Percentiles rank a stretch among this genome's conserved stretches.
Conservation (phyloP, 2,113 vertebrate genomes). For the Pomatostomus ruficeps region DNA sequence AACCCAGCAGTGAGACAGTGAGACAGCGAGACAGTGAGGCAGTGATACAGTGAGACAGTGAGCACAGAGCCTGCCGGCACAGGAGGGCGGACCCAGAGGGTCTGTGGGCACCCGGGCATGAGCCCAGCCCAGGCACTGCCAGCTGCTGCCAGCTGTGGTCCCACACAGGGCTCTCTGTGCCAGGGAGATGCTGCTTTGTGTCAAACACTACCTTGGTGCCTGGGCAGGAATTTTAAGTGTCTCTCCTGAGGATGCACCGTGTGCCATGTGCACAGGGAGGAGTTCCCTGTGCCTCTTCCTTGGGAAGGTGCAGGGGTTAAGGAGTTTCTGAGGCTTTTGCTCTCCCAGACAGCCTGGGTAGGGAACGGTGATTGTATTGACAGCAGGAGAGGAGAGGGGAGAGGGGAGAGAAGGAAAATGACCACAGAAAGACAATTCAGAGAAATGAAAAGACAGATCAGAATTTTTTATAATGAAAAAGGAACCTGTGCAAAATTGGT, state of each 20-base stretch:
- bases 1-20: background rate
- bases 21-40: no score
- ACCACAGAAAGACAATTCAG: background rate
- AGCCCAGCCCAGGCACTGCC: background rate
- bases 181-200: background rate
- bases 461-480: constrained; percentile 4
- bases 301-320: background rate
- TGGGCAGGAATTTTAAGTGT: background rate
- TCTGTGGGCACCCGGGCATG: accelerated
- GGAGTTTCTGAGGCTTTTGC: background rate
- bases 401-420: background rate
- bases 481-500: background rate
- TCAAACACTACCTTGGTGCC: background rate
- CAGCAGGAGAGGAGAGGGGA: background rate
- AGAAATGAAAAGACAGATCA: background rate
- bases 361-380: background rate
- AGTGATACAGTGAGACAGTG: accelerated
- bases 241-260: background rate
- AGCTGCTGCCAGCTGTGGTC: background rate
- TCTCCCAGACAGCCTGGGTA: background rate
- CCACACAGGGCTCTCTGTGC: background rate
- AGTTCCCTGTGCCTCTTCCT: background rate
- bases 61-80: background rate
- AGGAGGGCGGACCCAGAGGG: background rate
- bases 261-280: background rate